Percentiles rank a stretch among this genome's conserved stretches.
Evolutionary conservation across 2,797 vertebrate genomes (phyloP).

Genomic region (Zenarchopterus dispar): DNA sequence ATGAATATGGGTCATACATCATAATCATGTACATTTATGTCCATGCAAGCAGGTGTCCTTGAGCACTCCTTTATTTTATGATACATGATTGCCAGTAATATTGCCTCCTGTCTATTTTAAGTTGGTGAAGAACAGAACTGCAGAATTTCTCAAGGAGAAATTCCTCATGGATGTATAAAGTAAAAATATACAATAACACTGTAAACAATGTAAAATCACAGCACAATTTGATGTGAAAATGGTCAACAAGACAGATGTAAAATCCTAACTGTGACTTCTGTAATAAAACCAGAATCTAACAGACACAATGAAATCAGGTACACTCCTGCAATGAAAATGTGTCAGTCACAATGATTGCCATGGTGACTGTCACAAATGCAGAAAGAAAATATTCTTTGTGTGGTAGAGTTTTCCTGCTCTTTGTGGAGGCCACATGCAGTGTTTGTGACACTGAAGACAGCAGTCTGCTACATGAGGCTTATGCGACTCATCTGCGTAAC

Average conservation of each 20-base stretch:
- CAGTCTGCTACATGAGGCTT: background rate
- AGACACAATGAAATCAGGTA: background rate
- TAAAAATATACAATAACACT: slow-evolving; percentile 3
- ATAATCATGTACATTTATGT: background rate
- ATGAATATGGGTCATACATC: slow-evolving; percentile 10
- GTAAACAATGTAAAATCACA: too few relatives aligned
- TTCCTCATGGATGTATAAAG: background rate
- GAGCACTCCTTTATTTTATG: slow-evolving; percentile 6
- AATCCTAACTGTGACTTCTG: background rate
- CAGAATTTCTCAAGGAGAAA: background rate
- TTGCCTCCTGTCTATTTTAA: background rate
- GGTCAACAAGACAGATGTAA: background rate
- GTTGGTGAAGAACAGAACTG: background rate
- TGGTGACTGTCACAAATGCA: background rate
- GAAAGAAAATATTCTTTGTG: background rate
- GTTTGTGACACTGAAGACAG: slow-evolving; percentile 24
- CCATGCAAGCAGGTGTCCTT: slow-evolving; percentile 1
- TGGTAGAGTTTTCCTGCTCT: background rate
- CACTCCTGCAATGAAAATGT: background rate
- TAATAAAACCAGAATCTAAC: background rate
- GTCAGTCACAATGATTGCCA: background rate
- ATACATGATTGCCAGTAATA: background rate
- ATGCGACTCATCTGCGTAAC: slow-evolving; percentile 8
- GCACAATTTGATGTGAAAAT: too few relatives aligned
- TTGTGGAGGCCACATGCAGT: background rate